phyloP scores from a whole-genome alignment of 2,113 vertebrate genomes.

The Grus americana region DNA sequence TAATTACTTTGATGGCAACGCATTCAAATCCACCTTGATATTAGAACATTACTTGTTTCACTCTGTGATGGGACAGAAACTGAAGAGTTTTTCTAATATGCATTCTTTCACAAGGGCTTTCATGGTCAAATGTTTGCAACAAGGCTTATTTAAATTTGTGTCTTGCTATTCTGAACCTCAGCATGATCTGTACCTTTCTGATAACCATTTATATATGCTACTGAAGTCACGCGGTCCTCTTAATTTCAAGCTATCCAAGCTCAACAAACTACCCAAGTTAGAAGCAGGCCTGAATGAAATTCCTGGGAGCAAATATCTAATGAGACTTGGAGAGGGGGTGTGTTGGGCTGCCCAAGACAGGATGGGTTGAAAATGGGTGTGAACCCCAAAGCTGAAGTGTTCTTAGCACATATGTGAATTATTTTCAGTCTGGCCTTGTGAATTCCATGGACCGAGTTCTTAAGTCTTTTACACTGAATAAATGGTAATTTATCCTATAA shows the following conservation, averaged over 20 bases:
- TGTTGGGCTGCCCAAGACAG: background rate
- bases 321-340: background rate
- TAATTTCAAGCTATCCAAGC: background rate
- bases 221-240: background rate
- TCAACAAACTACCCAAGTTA: background rate
- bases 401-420: background rate
- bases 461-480: background rate
- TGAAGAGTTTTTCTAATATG: background rate
- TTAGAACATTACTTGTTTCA: background rate
- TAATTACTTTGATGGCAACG: constrained; percentile 3
- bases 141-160: background rate
- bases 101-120: background rate
- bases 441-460: rapidly evolving
- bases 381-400: background rate
- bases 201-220: background rate
- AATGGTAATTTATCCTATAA: background rate
- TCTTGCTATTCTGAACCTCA: background rate
- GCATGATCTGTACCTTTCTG: background rate
- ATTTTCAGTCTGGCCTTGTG: background rate
- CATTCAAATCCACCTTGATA: background rate
- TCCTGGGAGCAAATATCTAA: background rate
- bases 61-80: background rate
- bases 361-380: background rate
- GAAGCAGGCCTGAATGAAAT: background rate
- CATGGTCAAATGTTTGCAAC: background rate